Percentiles rank a stretch among this genome's conserved stretches.
Conservation (phyloP, 1,140 invertebrate genomes). For the Penaeus indicus region DNA sequence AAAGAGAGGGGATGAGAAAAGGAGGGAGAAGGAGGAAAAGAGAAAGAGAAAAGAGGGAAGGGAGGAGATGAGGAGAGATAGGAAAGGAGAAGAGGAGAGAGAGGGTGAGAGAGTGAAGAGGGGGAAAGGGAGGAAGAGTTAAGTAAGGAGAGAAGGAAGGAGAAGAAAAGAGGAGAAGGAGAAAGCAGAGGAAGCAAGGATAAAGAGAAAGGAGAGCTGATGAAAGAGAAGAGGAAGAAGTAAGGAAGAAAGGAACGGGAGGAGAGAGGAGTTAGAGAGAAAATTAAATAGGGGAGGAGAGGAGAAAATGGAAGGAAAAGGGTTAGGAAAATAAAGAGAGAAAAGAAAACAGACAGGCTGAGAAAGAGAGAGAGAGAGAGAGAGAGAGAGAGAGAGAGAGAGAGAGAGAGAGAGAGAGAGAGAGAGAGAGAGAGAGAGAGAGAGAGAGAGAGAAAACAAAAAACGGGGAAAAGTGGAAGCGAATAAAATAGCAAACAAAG, state of each 20-base stretch:
- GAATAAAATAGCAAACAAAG: neutral
- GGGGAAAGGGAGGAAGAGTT: too few species aligned
- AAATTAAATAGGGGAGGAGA: neutral
- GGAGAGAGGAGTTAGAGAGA: neutral
- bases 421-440: slow-evolving; percentile 9
- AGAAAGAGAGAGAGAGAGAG: too few species aligned
- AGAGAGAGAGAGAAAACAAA: slow-evolving; percentile 4
- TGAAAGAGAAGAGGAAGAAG: neutral
- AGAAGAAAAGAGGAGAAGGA: slow-evolving; percentile 5
- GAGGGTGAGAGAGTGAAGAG: too few species aligned
- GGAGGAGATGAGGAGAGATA: neutral
- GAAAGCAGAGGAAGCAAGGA: neutral
- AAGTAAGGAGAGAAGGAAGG: slow-evolving; percentile 4
- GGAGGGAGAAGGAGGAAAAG: slow-evolving; percentile 10
- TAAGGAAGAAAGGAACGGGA: neutral
- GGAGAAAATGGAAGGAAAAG: neutral
- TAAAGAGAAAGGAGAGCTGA: neutral
- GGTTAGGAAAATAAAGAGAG: neutral
- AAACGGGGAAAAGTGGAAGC: neutral
- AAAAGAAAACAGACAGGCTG: neutral
- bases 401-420: slow-evolving; percentile 9
- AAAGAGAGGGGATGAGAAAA: too few species aligned
- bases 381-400: slow-evolving; percentile 9
- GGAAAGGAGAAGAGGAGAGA: slow-evolving; percentile 11
- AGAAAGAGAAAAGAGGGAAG: slow-evolving; percentile 4